Evolutionary conservation across 2,113 vertebrate genomes (phyloP), one percentile per base, ranked within the genome.

Genomic region (Falco punctatus): DNA sequence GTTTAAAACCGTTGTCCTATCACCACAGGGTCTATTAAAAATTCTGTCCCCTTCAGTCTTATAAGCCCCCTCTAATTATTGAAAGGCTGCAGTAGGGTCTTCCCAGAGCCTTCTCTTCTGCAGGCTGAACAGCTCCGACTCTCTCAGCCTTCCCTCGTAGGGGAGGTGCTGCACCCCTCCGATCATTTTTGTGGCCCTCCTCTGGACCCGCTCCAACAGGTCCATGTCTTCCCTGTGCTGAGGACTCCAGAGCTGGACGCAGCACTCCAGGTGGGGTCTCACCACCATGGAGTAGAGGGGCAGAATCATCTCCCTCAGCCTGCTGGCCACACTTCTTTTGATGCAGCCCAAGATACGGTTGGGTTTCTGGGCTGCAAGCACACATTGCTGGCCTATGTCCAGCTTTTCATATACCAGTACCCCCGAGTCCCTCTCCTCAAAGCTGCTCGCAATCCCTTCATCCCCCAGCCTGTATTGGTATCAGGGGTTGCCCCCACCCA

Each of bases 21-120:
- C 19, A 8, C 66, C 54, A 15, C 20, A 74, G 61, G 17, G 11
- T 15, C 14, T 64, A 7, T 15, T 54, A 64, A 48, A 30, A 51
- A 26, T 13, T 44, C 23, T 42, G 30, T 54, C 0, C 0, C 12
- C 0, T 0, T 62, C 66, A 67, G 52, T 62, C 20, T 59, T 38
- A 35, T 11, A 48, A 46, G 13, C 28, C 18, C 15, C 28, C 23
- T 90, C 81, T 40, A 58, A 18, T 38, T 67, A 17, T 2, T 35
- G 13, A 28, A 33, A 62, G 22, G 11, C 20, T 4, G 1, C 21
- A 14, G 0, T 57, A 28, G 46, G 23, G 9, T 72, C 35, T 64
- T 26, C 49, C 75, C 17, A 4, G 11, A 52, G 28, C 42, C 5
- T 82, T 22, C 28, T 33, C 18, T 82, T 22, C 28, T 33, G 15